These are phyloP conservation scores for Cebus imitator DNA, from an alignment of 2,113 vertebrate species.

Conservation along the genomic window DNA sequence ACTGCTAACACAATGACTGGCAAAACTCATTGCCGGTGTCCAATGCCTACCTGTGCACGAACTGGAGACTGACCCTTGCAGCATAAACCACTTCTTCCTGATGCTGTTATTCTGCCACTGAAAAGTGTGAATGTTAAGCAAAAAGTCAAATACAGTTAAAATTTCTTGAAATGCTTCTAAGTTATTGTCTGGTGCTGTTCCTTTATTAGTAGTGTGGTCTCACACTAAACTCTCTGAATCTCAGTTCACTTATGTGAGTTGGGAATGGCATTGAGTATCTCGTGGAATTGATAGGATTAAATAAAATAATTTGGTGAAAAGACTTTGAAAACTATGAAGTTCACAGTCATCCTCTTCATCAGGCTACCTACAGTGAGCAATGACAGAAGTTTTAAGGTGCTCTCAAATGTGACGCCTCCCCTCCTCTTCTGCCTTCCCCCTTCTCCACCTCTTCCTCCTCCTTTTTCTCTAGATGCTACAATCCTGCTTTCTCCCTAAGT, in stretches of 20 bases:
- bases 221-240: background rate
- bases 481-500: background rate
- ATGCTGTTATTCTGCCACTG: background rate
- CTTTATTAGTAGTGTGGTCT: background rate
- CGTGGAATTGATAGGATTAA: background rate
- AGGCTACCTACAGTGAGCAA: background rate
- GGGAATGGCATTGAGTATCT: background rate
- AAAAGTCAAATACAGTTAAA: slow-evolving; percentile 38
- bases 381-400: background rate
- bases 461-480: background rate
- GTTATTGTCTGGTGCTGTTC: background rate
- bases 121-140: background rate
- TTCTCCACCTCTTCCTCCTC: background rate
- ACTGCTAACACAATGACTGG: background rate
- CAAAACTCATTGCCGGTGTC: background rate
- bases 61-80: accelerated
- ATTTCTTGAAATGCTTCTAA: slow-evolving; percentile 29
- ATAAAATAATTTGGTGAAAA: background rate
- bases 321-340: background rate
- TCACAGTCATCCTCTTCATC: background rate
- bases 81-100: accelerated
- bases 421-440: accelerated
- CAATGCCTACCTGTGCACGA: background rate
- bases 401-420: background rate
- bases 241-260: background rate